Base-by-base conservation (phyloP, 2,113 vertebrate species). In the Hemiprocne comata region DNA sequence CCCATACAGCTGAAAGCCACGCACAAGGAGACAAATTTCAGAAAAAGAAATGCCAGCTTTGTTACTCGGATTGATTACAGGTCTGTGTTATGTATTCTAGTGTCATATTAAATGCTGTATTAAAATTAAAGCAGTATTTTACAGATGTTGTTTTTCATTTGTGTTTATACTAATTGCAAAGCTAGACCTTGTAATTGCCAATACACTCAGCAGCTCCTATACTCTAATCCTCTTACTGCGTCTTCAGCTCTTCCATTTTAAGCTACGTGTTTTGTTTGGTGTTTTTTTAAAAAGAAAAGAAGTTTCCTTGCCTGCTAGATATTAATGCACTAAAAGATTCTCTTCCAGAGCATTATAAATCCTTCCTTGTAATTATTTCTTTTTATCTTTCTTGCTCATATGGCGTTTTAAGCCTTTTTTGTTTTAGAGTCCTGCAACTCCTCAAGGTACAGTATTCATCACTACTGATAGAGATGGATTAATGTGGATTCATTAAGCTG, bases 401-500 rank as follows among this genome's bases (percentile, higher is more conserved):
- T 86, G 88, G 79, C 0, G 17, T 90, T 66, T 92, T 92, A 90
- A 95, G 80, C 81, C 70, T 23, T 84, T 81, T 97, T 75, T 93
- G 88, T n/a, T 90, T 93, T 58, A 78, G 62, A 95, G 26, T 73
- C 40, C 66, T 34, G 38, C 62, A 89, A 50, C 57, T 96, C 66
- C 94, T 94, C 13, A 17, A 95, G 94, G 88, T 92, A 84, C 34
- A 61, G 76, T 75, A 76, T 93, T 95, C 83, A 62, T 82, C 73
- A n/a, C 77, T 62, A 38, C 51, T 90, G 90, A 90, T 85, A 93
- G 82, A 71, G 80, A 80, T 73, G 92, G 85, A 94, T 96, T 96
- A 89, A 75, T 6, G 16, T 66, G 76, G 83, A 79, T 94, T 95
- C 83, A 86, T 93, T 94, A 96, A 95, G 73, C 92, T 93, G 83